phyloP scores from a whole-genome alignment of 2,888 invertebrate species.

The Leptodirus hochenwartii region DNA sequence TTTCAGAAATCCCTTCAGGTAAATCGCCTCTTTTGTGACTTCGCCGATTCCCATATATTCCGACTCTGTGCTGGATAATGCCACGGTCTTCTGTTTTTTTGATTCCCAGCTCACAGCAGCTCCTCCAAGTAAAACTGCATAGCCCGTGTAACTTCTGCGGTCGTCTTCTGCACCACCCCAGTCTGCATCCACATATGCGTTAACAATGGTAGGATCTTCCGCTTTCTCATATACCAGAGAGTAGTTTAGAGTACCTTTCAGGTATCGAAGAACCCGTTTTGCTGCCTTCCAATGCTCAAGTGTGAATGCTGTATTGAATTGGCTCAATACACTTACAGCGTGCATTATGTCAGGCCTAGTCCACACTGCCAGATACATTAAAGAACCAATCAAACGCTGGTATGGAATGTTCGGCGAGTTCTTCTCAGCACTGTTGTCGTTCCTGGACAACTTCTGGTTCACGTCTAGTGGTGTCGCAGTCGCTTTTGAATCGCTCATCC shows the following conservation, averaged over 20 bases:
- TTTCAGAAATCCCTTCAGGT: too few relatives aligned
- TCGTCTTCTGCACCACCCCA: conserved; percentile 12
- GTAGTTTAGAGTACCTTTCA: conserved; percentile 6
- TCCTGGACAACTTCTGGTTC: too few relatives aligned
- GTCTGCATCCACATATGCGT: conserved; percentile 16
- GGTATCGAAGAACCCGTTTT: conserved; percentile 8
- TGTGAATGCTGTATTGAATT: conserved; percentile 12
- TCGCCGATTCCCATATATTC: conserved; percentile 20
- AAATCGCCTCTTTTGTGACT: too few relatives aligned
- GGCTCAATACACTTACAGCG: conserved; percentile 13
- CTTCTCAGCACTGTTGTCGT: too few relatives aligned
- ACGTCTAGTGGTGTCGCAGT: too few relatives aligned
- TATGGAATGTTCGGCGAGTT: too few relatives aligned
- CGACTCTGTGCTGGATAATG: conserved; percentile 17
- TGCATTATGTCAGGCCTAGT: conserved; percentile 14
- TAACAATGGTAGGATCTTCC: conserved; percentile 1
- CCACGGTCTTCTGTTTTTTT: conserved; percentile 18
- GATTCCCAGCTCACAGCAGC: conserved; percentile 17
- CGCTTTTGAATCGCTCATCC: too few relatives aligned
- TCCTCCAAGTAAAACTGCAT: conserved; percentile 14
- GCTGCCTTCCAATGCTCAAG: conserved; percentile 7
- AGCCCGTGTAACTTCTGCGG: conserved; percentile 9
- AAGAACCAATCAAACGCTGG: conserved; percentile 10
- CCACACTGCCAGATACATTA: conserved; percentile 12
- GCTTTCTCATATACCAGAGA: conserved; percentile 7